Percentiles rank a stretch among this genome's conserved stretches.
phyloP scores from a whole-genome alignment of 2,888 invertebrate genomes.

The Hemicrepidius hirtus region DNA sequence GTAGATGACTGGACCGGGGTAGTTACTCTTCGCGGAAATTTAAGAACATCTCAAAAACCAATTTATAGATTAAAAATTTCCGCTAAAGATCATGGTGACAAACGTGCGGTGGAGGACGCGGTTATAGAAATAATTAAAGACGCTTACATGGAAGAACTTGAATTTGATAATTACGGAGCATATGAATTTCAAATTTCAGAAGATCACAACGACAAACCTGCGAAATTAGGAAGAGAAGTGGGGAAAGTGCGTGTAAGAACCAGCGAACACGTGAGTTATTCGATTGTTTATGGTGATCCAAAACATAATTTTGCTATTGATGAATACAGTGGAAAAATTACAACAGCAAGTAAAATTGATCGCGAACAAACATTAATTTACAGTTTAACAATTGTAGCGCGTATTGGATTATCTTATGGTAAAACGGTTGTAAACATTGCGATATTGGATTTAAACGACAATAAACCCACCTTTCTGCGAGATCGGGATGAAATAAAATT shows the following conservation, averaged over 20 bases:
- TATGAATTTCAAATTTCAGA: conserved; percentile 90
- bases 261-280: conserved; percentile 77
- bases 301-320: conserved; percentile 87
- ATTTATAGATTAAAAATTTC: conserved; percentile 85
- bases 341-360: conserved; percentile 86
- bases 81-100: conserved; percentile 88
- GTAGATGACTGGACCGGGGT: conserved; percentile 87
- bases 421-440: conserved; percentile 87
- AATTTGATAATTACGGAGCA: conserved; percentile 84
- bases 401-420: conserved; percentile 84
- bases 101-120: conserved; percentile 83
- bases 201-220: conserved; percentile 80
- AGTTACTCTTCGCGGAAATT: conserved; percentile 80
- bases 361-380: conserved; percentile 87
- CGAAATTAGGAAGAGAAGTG: conserved; percentile 81
- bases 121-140: conserved; percentile 87
- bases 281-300: conserved; percentile 88
- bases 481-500: conserved; percentile 87
- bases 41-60: conserved; percentile 79
- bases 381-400: conserved; percentile 86
- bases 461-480: conserved; percentile 87
- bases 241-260: conserved; percentile 82
- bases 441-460: conserved; percentile 93
- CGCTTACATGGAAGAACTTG: conserved; percentile 81
- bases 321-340: conserved; percentile 85